phyloP scores from a whole-genome alignment of 1,140 invertebrate genomes.

The Drosophila melanogaster region Release_6_plus_ISO1_MT NC_004354.4:6750501-6751000 shows the following conservation, averaged over 20 bases:
- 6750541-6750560: constrained; percentile 38
- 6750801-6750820: not conserved
- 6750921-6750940: constrained; percentile 14
- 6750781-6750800: not conserved
- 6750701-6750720: constrained; percentile 13
- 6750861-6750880: constrained; percentile 27
- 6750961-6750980: not conserved
- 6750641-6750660: constrained; percentile 13
- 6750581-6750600: constrained; percentile 25
- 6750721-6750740: constrained; percentile 25
- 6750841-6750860: constrained; percentile 26
- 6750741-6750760: constrained; percentile 5
- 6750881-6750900: constrained; percentile 33
- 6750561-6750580: constrained; percentile 9
- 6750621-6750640: constrained; percentile 22
- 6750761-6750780: constrained; percentile 9
- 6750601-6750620: not conserved
- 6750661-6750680: not conserved
- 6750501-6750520: constrained; percentile 13
- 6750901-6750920: constrained; percentile 42
- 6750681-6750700: not conserved
- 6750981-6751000: constrained; percentile 14
- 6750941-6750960: not conserved
- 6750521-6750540: constrained; percentile 23
- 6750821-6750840: constrained; percentile 15